Evolutionary conservation across 2,888 invertebrate species (phyloP), one percentile per base, ranked within the genome.

Genomic region (Helleia helle): DNA sequence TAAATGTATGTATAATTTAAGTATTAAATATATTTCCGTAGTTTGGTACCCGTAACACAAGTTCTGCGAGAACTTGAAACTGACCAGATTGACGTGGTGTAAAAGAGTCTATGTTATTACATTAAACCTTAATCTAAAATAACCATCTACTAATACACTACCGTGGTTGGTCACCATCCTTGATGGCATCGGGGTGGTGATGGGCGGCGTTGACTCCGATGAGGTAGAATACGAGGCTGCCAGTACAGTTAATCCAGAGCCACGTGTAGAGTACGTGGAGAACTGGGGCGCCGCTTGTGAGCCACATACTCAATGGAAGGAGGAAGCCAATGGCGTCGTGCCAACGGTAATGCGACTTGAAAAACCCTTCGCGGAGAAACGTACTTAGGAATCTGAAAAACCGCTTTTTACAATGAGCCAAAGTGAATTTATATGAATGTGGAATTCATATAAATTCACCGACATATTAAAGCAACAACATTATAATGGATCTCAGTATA

Each of bases 181-280:
- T 93, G 55, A 91, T 91, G 26, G 92, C 89, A 41, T 91, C 87
- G 0, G 93, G 93, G 62, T 93, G 92, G 59, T 93, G 93, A 73
- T 94, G 94, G 1, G 90, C 92, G 1, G 92, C 93, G 60, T 89
- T 92, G 1, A 91, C 57, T 1, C 90, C 93, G 42, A 92, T 88
- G 1, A 87, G 51, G 8, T 71, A 79, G 58, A 93, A 92, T 1
- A 87, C 52, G 29, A 89, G 85, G 50, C 92, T 91, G 1, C 81
- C 80, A 0, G 86, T 61, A 13, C 86, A 55, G 14, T 87, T 62
- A 9, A 90, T 85, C 49, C 85, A 63, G 0, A 88, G 48, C 90
- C 90, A 93, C 49, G 74, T 70, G 11, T 67, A 52, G 0, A 88
- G 6, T 0, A 77, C 77, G 27, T 65, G 54, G 3, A 54, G 41